Conservation (phyloP, 2,888 invertebrate genomes). For the Nyleta sp. region DNA sequence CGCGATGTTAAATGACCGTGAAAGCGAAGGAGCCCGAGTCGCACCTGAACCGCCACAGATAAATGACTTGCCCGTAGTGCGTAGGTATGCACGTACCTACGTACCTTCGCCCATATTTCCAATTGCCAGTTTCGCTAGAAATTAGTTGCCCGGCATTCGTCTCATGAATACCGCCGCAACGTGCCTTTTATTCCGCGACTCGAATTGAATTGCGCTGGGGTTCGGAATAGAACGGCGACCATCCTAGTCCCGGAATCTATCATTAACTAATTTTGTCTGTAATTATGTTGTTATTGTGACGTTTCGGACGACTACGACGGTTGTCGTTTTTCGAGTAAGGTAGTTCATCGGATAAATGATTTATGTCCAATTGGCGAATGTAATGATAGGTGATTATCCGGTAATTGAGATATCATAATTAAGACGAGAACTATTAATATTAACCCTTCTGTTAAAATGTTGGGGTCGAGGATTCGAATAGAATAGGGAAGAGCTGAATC, state of each 20-base stretch:
- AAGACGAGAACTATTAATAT: slow-evolving; percentile 12
- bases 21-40: slow-evolving; percentile 58
- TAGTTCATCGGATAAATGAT: slow-evolving; percentile 16
- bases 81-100: slow-evolving; percentile 23
- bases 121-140: slow-evolving; percentile 30
- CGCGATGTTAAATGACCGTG: slow-evolving; percentile 61
- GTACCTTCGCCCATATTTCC: slow-evolving; percentile 26
- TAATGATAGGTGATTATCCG: slow-evolving; percentile 37
- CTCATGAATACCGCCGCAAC: slow-evolving; percentile 18
- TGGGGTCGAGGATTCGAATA: not conserved
- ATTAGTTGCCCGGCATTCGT: slow-evolving; percentile 36
- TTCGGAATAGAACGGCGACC: no score
- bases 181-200: slow-evolving; percentile 22
- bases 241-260: slow-evolving; percentile 28
- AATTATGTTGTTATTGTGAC: slow-evolving; percentile 44
- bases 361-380: slow-evolving; percentile 14
- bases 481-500: no score
- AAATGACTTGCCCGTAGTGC: slow-evolving; percentile 36
- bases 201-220: no score
- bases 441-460: slow-evolving; percentile 1
- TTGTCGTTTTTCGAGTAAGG: slow-evolving; percentile 7
- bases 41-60: slow-evolving; percentile 61
- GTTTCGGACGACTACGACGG: no score
- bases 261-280: slow-evolving; percentile 34
- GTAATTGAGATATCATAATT: slow-evolving; percentile 48